Conservation (phyloP, 2,888 invertebrate genomes). For the Torymus auratus region DNA sequence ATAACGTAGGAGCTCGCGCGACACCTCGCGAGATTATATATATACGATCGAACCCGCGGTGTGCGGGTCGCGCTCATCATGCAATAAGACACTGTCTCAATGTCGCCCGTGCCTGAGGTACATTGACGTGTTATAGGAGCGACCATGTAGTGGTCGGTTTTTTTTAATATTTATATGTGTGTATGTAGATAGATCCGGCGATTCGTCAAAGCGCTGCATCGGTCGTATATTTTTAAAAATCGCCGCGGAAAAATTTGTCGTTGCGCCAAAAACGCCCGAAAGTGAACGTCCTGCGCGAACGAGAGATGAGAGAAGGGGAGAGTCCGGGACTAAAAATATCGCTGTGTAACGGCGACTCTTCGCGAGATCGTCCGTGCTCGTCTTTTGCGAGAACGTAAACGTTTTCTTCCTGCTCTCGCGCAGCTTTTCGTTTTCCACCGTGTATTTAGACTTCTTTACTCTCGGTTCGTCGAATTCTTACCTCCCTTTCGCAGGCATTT, state of each 20-base stretch:
- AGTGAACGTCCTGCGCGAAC: slow-evolving; percentile 68
- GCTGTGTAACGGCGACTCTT: slow-evolving; percentile 49
- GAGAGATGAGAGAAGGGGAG: neutral
- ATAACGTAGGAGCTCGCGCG: neutral
- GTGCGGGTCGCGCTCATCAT: too few relatives aligned
- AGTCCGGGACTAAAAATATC: slow-evolving; percentile 69
- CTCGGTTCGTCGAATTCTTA: neutral
- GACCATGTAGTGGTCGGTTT: too few relatives aligned
- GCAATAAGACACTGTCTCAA: too few relatives aligned
- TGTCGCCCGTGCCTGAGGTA: too few relatives aligned
- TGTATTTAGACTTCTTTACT: neutral
- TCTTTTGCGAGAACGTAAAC: neutral
- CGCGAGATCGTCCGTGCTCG: slow-evolving; percentile 27
- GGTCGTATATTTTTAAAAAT: slow-evolving; percentile 69
- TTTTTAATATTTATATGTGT: too few relatives aligned
- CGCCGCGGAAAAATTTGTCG: slow-evolving; percentile 71
- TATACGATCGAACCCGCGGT: too few relatives aligned
- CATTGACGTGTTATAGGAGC: too few relatives aligned
- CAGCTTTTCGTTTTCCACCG: neutral
- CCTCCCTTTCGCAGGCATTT: neutral
- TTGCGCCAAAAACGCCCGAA: slow-evolving; percentile 71
- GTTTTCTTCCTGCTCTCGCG: slow-evolving; percentile 23
- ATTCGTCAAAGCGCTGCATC: slow-evolving; percentile 72
- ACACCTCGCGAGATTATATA: neutral
- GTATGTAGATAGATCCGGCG: slow-evolving; percentile 52